phyloP scores from a whole-genome alignment of 1,140 invertebrate genomes.

The Steinernema khuongi region DNA sequence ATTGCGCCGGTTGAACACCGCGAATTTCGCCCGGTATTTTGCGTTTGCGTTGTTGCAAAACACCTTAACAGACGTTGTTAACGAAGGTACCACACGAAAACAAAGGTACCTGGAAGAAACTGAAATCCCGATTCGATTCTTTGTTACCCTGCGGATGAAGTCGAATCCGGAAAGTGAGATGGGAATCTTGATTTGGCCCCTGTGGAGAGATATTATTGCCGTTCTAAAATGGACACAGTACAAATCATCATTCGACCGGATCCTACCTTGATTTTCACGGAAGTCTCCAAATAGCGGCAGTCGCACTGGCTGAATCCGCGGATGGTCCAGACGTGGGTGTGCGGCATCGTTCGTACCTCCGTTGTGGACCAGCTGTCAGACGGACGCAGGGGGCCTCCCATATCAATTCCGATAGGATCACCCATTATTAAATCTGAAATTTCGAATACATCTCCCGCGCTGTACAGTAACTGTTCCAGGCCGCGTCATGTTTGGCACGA shows the following conservation, averaged over 20 bases:
- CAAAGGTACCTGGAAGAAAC: constrained; percentile 55
- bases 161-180: constrained; percentile 48
- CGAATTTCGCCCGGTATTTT: constrained; percentile 30
- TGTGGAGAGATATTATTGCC: neutral
- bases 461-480: too few species aligned
- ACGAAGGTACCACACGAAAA: neutral
- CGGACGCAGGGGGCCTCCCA: constrained; percentile 29
- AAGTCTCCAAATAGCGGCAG: constrained; percentile 54
- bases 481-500: too few species aligned
- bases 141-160: constrained; percentile 58
- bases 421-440: neutral
- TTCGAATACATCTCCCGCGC: neutral
- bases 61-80: constrained; percentile 28
- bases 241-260: constrained; percentile 31
- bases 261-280: constrained; percentile 47
- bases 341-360: constrained; percentile 49
- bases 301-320: constrained; percentile 56
- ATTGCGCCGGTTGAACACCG: constrained; percentile 46
- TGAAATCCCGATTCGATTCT: constrained; percentile 58
- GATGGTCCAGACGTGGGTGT: constrained; percentile 52
- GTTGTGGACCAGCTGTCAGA: constrained; percentile 50
- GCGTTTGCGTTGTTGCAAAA: constrained; percentile 36
- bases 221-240: constrained; percentile 15
- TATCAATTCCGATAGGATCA: constrained; percentile 16
- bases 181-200: neutral